Percentiles rank a stretch among this genome's conserved stretches.
Evolutionary conservation across 2,888 invertebrate species (phyloP).

Genomic region (Leptopilina myrica): DNA sequence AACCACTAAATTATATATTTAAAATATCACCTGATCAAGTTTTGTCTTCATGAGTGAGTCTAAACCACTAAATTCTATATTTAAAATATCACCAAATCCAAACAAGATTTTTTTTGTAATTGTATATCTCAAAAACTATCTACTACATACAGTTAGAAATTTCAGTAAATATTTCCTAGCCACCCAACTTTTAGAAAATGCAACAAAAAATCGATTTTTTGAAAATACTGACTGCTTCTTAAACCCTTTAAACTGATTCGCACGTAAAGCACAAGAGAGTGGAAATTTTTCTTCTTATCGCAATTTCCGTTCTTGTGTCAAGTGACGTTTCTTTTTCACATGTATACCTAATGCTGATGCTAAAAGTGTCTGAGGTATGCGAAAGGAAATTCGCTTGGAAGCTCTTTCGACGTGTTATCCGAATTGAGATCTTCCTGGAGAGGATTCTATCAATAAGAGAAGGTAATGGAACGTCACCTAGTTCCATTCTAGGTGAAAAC

Average conservation of each 20-base stretch:
- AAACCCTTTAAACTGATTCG: background rate
- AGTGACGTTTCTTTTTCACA: conserved; percentile 18
- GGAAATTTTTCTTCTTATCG: background rate
- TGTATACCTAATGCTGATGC: conserved; percentile 10
- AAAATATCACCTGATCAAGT: too few species aligned
- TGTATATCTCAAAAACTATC: too few species aligned
- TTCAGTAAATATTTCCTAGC: too few species aligned
- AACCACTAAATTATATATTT: too few species aligned
- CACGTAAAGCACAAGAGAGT: background rate
- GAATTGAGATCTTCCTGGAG: conserved; percentile 31
- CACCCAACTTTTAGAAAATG: too few species aligned
- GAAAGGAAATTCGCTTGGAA: conserved; percentile 32
- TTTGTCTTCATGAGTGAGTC: too few species aligned
- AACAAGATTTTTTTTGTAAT: too few species aligned
- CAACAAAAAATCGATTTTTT: background rate
- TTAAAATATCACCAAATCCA: too few species aligned
- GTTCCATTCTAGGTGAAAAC: conserved; percentile 19
- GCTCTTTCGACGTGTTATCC: conserved; percentile 8
- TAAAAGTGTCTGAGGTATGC: conserved; percentile 15
- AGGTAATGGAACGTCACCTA: conserved; percentile 27
- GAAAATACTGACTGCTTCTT: background rate
- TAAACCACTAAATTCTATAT: too few species aligned
- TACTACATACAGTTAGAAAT: too few species aligned
- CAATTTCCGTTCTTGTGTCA: background rate
- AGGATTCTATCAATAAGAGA: conserved; percentile 33